These are phyloP conservation scores for Hydropsyche betteni DNA, from an alignment of 2,888 invertebrate species.

Conservation along the genomic window DNA sequence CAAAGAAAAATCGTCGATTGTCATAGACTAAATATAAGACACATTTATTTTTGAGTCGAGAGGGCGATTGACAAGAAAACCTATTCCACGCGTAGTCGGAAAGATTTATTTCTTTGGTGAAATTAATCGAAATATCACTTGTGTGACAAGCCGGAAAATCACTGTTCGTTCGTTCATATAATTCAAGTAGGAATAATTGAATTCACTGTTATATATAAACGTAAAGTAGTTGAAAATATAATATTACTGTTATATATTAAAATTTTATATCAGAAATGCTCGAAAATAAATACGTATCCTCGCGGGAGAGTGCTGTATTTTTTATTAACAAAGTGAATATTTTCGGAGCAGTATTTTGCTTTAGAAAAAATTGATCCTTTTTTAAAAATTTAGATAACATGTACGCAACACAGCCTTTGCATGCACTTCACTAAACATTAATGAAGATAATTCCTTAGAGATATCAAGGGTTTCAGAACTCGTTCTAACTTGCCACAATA, in stretches of 20 bases:
- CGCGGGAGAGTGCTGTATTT: no score
- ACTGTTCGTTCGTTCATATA: slow-evolving; percentile 17
- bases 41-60: neutral
- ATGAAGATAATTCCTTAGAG: slow-evolving; percentile 8
- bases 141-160: slow-evolving; percentile 25
- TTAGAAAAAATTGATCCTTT: no score
- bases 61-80: neutral
- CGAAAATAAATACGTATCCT: no score
- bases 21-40: neutral
- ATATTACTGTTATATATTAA: no score
- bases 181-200: slow-evolving; percentile 20
- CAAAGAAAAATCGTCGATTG: no score
- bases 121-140: slow-evolving; percentile 25
- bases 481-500: slow-evolving; percentile 24
- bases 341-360: no score
- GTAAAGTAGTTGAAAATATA: no score
- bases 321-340: no score
- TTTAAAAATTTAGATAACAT: no score
- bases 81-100: neutral
- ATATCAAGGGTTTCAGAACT: slow-evolving; percentile 25
- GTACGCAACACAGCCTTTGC: no score
- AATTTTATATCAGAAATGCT: no score
- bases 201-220: neutral
- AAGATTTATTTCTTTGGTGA: slow-evolving; percentile 13
- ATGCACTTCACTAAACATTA: neutral